Evolutionary conservation across 2,797 vertebrate species (phyloP), one percentile per base, ranked within the genome.

Genomic region (Alosa sapidissima): DNA sequence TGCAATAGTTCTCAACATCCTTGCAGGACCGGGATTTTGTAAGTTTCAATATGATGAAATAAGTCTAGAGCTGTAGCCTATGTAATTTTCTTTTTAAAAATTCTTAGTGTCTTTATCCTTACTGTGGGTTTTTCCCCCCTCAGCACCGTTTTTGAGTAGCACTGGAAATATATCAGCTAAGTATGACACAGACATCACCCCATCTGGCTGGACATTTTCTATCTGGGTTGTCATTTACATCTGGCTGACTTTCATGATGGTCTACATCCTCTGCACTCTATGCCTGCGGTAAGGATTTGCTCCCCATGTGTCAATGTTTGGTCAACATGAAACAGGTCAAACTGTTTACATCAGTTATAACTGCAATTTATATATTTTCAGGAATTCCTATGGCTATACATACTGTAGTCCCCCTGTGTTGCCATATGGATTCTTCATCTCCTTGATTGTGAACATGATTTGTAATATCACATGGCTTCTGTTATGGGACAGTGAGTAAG

Each of bases 171-270:
- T 93, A 87, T 95, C 93, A 0, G 82, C 85, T 10, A 84, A 81
- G n/a, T 94, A 91, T 82, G 81, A 55, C 36, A 94, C 91, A 3
- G 48, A 93, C 84, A 88, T 94, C 83, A 93, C 91, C 5, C 93
- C 94, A 0, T 84, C 89, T 24, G 91, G 91, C 28, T 94, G 93
- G 93, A 93, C 93, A 1, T 95, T 95, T 72, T 65, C 81, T n/a
- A 93, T 95, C 11, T 94, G 93, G 93, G 85, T 87, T 0, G 85
- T 94, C 58, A 94, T 94, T 85, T 93, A 93, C 19, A 19, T 83
- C 48, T 94, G 92, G 60, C 83, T 93, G 85, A 89, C 89, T 24
- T 48, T 81, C 13, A 86, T 91, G 86, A 8, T 93, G 62, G 81
- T 87, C 16, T 93, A 91, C 33, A 21, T 87, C 45, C 6, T 93